Evolutionary conservation across 1,140 invertebrate genomes (phyloP), one percentile per base, ranked within the genome.

Genomic region (Drusus annulatus): DNA sequence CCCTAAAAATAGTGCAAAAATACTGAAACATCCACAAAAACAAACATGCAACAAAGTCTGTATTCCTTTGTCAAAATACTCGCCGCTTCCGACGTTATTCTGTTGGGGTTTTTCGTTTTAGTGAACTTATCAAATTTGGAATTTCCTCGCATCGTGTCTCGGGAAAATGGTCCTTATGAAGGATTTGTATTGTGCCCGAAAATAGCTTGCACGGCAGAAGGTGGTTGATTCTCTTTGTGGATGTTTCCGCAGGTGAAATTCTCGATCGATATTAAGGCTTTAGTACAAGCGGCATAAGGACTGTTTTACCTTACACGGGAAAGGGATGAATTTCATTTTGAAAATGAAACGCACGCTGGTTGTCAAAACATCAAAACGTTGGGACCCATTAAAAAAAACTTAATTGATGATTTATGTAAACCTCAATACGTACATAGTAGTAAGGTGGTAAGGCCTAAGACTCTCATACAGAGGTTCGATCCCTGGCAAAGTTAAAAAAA

Each of bases 321-420:
- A 28, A 28, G 60, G 60, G 60, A 63, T 63, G 60, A 63, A 63
- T 63, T 63, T 28, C 60, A 63, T 63, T 63, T 63, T 63, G 60
- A 63, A 63, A 63, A 63, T 25, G 25, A 8, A 63, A 63, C 60
- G 54, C 8, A 63, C 60, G 16, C 21, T 25, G 60, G 60, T 28
- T 25, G 5, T 63, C 21, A 63, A 63, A 63, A 8, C 31, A n/a
- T 63, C 15, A 5, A 25, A 3, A 16, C 13, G 54, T 8, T 36
- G 21, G 54, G 21, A 58, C 16, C 54, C 21, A 8, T 58, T 19
- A 58, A n/a, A n/a, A n/a, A n/a, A n/a, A n/a, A n/a, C n/a, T n/a
- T n/a, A n/a, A n/a, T n/a, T n/a, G n/a, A n/a, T n/a, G n/a, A n/a
- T n/a, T n/a, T n/a, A n/a, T n/a, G n/a, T n/a, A n/a, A n/a, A n/a